phyloP scores from a whole-genome alignment of 1,140 invertebrate species.

The Thereuonema tuberculata region DNA sequence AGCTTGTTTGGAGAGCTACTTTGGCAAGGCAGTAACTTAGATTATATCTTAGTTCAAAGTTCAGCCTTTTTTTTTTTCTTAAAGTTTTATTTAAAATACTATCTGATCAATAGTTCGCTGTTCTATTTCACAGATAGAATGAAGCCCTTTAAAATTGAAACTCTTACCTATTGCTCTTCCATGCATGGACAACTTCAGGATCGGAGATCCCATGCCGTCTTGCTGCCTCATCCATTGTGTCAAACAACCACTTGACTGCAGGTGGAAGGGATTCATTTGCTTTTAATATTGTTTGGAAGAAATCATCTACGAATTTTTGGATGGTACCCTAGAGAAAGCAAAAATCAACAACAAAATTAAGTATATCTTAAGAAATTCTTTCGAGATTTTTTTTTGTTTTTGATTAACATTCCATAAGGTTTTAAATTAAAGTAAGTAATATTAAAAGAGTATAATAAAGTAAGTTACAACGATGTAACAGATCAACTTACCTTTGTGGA shows the following conservation, averaged over 20 bases:
- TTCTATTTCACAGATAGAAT: not conserved
- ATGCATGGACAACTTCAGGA: constrained; percentile 82
- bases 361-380: not conserved
- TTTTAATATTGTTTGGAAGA: constrained; percentile 74
- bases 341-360: not conserved
- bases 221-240: constrained; percentile 82
- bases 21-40: no score
- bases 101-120: no score
- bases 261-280: constrained; percentile 79
- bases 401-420: not conserved
- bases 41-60: no score
- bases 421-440: no score
- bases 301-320: constrained; percentile 93
- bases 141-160: no score
- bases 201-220: constrained; percentile 65
- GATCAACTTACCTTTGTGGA: constrained; percentile 52
- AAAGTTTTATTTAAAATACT: no score
- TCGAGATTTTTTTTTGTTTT: not conserved
- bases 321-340: constrained; percentile 52
- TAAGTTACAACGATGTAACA: not conserved
- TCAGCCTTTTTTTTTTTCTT: no score
- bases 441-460: not conserved
- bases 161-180: constrained; percentile 78
- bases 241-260: constrained; percentile 89
- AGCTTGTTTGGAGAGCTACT: no score